Evolutionary conservation across 2,888 invertebrate genomes (phyloP), one percentile per base, ranked within the genome.

Genomic region (Orthosia gothica): DNA sequence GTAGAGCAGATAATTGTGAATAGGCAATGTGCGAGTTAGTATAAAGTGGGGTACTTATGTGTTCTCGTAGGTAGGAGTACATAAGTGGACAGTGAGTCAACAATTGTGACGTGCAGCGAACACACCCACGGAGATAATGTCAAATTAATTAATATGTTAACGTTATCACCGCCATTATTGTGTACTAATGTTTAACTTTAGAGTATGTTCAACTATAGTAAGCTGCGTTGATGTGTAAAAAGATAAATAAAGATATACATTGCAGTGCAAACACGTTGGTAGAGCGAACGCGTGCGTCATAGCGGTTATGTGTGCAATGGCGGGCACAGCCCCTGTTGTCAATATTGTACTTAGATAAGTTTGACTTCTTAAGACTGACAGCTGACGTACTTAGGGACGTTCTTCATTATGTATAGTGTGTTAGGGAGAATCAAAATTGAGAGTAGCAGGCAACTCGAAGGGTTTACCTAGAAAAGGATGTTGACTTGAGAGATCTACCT

Each of bases 91-190:
- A 65, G 58, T 86, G 81, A 81, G 76, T 81, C 83, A 81, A 73
- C 82, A 79, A 83, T 81, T 26, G 79, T 93, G 92, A 93, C 93
- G 92, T 91, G 70, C 74, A 70, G 63, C 64, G 85, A 88, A 92
- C 93, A 94, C 94, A 89, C 93, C 94, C 93, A 92, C 92, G 87
- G 58, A 82, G 91, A 92, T 92, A 91, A 90, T 83, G 84, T 85
- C 71, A 86, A 88, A 88, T 87, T 89, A 89, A 89, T 88, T 86
- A 86, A 85, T 81, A 86, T 83, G 78, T 61, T 75, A 80, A 83
- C 74, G 74, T 84, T 86, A 85, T 86, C 87, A 66, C 75, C 79
- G 70, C 70, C 75, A 83, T 79, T 82, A 81, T 84, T 76, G 72
- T 82, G 76, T 78, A 75, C 63, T 67, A 64, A 69, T 82, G 63